A percentile compares a stretch with the other conserved stretches of the same genome.
Evolutionary conservation across 2,797 vertebrate species (phyloP).

Genomic region (Aulostomus chinensis): DNA sequence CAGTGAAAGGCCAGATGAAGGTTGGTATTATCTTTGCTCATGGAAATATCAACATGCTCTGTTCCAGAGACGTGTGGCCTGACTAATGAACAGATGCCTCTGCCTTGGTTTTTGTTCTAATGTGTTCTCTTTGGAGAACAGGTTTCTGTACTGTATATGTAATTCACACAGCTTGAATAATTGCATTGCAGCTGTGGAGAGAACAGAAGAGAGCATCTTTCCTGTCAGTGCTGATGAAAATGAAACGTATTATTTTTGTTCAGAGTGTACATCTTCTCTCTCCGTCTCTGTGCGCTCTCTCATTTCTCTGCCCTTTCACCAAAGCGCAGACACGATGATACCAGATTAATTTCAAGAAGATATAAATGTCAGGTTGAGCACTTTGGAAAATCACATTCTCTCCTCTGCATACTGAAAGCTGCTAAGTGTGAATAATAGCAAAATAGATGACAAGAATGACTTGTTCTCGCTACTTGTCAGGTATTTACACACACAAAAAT

Average conservation of each 20-base stretch:
- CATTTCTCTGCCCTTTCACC: constrained; percentile 46
- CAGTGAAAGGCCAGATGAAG: no score
- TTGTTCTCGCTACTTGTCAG: no score
- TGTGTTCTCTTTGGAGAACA: no score
- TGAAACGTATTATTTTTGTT: constrained; percentile 40
- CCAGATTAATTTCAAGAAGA: constrained; percentile 67
- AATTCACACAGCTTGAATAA: no score
- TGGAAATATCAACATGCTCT: no score
- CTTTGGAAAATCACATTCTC: constrained; percentile 61
- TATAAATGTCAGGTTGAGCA: constrained; percentile 73
- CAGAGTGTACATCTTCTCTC: constrained; percentile 46
- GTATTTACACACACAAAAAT: no score
- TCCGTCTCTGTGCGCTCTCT: constrained; percentile 35
- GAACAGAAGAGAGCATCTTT: constrained; percentile 16
- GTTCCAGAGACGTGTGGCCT: no score
- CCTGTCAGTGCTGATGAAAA: constrained; percentile 33
- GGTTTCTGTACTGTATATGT: constrained; percentile 10
- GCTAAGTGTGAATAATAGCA: constrained; percentile 13
- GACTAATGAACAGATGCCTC: background rate
- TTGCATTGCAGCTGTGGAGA: constrained; percentile 22
- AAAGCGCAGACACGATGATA: constrained; percentile 60
- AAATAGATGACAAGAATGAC: background rate
- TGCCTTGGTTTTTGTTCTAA: no score
- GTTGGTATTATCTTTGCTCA: no score
- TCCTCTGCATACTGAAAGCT: constrained; percentile 51